Evolutionary conservation across 2,113 vertebrate genomes (phyloP), one percentile per base, ranked within the genome.

Genomic region (Microcebus tavaratra): DNA sequence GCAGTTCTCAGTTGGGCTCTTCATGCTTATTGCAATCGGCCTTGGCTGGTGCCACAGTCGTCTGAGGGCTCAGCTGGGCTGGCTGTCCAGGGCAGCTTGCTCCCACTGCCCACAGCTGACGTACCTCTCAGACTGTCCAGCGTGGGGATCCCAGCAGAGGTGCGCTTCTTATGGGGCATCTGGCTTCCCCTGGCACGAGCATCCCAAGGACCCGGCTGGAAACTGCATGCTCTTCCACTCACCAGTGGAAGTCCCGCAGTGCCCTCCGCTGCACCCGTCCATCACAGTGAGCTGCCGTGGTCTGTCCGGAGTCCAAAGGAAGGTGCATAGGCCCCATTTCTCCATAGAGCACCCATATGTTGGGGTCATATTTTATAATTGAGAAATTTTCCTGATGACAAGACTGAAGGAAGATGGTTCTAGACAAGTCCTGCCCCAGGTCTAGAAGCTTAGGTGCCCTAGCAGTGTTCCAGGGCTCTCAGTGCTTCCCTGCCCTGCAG

Each of bases 131-230:
- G 34, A 36, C 21, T 75, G 34, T 61, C 29, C 61, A 72, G 11
- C 1, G 12, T 6, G 12, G n/a, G 13, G 8, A 20, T 7, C 7
- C 6, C 4, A 25, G 27, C 15, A 6, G 1, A 86, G 15, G 3
- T 48, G 11, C 2, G 50, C 4, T 20, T n/a, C 4, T 12, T 72
- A 45, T 1, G 7, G 23, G 79, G 4, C 11, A 17, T 90, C 67
- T 13, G n/a, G 21, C 7, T 2, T 25, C 1, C 29, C 12, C 18
- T 21, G 50, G 59, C 15, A 5, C 25, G 7, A 42, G 10, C 9
- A 36, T 83, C 8, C 18, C 17, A 36, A 42, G 59, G 45, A 88
- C 27, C 8, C 11, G n/a, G 4, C 21, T 65, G 9, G 13, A 29
- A 82, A 15, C 17, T 10, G 18, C 2, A 1, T 25, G 6, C 53